Percentiles rank a stretch among this genome's conserved stretches.
phyloP scores from a whole-genome alignment of 2,888 invertebrate species.

The Entomobrya proxima region DNA sequence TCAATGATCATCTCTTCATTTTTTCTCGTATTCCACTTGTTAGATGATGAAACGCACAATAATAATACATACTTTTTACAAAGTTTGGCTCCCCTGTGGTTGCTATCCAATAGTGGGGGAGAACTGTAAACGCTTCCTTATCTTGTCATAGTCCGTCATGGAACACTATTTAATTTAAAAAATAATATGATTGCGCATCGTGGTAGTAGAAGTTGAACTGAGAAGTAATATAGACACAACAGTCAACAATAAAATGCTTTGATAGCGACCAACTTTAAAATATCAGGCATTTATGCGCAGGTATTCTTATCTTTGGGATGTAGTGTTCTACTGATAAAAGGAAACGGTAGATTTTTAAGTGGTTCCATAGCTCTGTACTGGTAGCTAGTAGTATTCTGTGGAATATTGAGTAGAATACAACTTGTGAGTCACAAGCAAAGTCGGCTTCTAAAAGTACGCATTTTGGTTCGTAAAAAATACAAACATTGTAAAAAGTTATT shows the following conservation, averaged over 20 bases:
- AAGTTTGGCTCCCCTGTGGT: not conserved
- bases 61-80: not conserved
- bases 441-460: too few relatives aligned
- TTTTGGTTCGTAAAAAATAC: too few relatives aligned
- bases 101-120: not conserved
- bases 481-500: too few relatives aligned
- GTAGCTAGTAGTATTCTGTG: not conserved
- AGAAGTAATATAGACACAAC: too few relatives aligned
- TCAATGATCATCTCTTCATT: not conserved
- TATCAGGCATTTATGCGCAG: too few relatives aligned
- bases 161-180: slow-evolving; percentile 21
- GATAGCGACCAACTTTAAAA: too few relatives aligned
- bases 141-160: slow-evolving; percentile 5
- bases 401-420: not conserved
- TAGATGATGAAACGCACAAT: slow-evolving; percentile 28
- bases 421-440: too few relatives aligned
- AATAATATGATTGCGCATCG: not conserved
- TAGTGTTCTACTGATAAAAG: not conserved
- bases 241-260: too few relatives aligned
- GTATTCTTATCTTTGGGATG: slow-evolving; percentile 10
- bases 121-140: not conserved
- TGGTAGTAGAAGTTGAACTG: not conserved
- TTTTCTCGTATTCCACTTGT: slow-evolving; percentile 4
- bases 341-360: not conserved
- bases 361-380: slow-evolving; percentile 1